Base-by-base conservation (phyloP, 2,113 vertebrate genomes). In the Festucalex cinctus region DNA sequence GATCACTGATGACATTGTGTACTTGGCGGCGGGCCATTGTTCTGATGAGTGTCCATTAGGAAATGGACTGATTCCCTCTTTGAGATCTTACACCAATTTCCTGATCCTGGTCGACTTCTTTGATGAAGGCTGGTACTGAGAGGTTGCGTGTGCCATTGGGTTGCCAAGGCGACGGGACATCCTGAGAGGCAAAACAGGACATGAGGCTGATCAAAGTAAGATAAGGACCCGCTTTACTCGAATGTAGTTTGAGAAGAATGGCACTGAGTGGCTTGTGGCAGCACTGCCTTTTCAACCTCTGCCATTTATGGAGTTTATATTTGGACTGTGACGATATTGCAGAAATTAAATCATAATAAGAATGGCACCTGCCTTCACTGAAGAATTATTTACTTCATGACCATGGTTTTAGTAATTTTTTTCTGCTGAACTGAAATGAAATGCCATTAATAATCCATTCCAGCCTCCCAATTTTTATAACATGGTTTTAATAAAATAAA, bases 171-270 rank as follows among this genome's bases (percentile, higher is more conserved):
- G 76, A 90, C 67, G 80, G 81, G 77, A 90, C 68, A 83, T 83
- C 74, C 67, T 74, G 68, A 79, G 77, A 78, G 75, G 73, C 90
- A 90, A 89, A 91, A 91, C 91, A 93, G 92, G 92, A 93, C 92
- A 80, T 72, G 70, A 66, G 85, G 72, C 76, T 68, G 82, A 83
- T 77, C 77, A 85, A 73, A 10, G 72, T 75, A 80, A 83, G 91
- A 93, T 89, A 90, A 86, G 88, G 85, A 83, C 82, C 79, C 84
- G 83, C 87, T 80, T 83, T 64, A 64, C 85, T 91, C 70, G 85
- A 69, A 48, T 66, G 73, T 70, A 9, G 9, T 19, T 1, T 78
- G 83, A 88, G 86, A 88, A 92, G 82, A 63, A 68, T 54, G 74
- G 74, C 73, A 68, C 36, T 60, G 39, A 76, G 53, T 24, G 68